These are phyloP conservation scores for Polyergus mexicanus DNA, from an alignment of 1,140 invertebrate genomes.

Conservation along the genomic window DNA sequence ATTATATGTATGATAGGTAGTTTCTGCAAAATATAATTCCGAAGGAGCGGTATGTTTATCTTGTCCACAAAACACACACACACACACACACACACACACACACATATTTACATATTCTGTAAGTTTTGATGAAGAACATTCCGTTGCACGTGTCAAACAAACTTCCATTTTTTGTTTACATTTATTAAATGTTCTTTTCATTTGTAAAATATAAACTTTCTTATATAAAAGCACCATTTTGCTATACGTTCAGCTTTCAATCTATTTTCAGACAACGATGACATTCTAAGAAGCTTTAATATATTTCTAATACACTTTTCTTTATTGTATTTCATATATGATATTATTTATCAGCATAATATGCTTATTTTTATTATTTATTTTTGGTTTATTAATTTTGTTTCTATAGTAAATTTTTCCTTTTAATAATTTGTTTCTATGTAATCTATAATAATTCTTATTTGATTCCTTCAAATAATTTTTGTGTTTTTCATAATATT, in stretches of 20 bases:
- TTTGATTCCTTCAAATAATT: no score
- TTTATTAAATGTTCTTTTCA: background rate
- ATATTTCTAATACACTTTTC: no score
- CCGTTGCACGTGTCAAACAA: background rate
- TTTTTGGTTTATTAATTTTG: no score
- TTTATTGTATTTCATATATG: no score
- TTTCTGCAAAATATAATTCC: constrained; percentile 3
- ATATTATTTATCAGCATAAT: no score
- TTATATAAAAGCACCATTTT: constrained; percentile 8
- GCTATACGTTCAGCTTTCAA: constrained; percentile 1
- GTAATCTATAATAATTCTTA: no score
- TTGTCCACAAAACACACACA: background rate
- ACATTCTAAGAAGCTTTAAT: background rate
- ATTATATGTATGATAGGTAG: background rate
- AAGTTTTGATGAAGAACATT: background rate
- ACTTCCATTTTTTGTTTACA: constrained; percentile 5
- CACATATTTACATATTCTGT: background rate
- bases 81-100: no score
- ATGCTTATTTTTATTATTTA: no score
- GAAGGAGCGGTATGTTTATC: background rate
- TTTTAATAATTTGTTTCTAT: background rate
- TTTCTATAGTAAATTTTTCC: background rate
- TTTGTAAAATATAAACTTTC: background rate
- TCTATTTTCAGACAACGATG: background rate
- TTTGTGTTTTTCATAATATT: no score